Base-by-base conservation (phyloP, 2,797 vertebrate genomes). In the Neomorphus geoffroyi region DNA sequence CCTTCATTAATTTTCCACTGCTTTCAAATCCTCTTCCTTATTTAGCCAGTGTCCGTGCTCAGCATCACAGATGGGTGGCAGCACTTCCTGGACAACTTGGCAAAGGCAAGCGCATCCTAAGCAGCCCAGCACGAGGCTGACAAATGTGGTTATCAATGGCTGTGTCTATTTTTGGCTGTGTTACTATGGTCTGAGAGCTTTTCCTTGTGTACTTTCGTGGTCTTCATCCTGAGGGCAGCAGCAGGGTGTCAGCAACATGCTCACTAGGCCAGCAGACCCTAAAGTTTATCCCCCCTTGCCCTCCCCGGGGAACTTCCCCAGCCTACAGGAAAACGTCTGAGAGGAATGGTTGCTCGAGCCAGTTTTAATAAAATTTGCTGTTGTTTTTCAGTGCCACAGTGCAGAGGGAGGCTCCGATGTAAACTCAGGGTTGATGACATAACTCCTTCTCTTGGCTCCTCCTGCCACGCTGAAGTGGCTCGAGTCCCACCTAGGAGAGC, bases 401-500 rank as follows among this genome's bases (percentile, higher is more conserved):
- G 8, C 11, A 41, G 82, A 91, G 41, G 58, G 81, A 65, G 61
- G 30, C 67, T 97, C 96, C 0, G 96, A 98, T 56, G 48, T 32
- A 71, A 97, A 98, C 19, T 97, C 95, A 1, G 97, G 97, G 51
- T 97, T 95, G 53, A 98, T 87, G 5, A 85, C 48, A 69, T 84
- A 98, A 88, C 73, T 97, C 88, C 94, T 81, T 91, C 84, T 93
- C 84, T 90, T 94, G 57, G 72, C 17, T 41, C 94, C 95, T 86
- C 96, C 87, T 1, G 43, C n/a, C 28, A n/a, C 96, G 77, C 64
- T 83, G 92, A 98, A 97, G 45, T 96, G 95, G 84, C 97, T 96
- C 2, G 88, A 94, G 70, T 97, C 86, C 97, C 97, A 97, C 72
- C 98, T 98, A 74, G 85, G 43, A 91, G 53, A 91, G 77, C 33